These are phyloP conservation scores for Lordiphosa andalusiaca DNA, from an alignment of 2,888 invertebrate species.

Conservation along the genomic window DNA sequence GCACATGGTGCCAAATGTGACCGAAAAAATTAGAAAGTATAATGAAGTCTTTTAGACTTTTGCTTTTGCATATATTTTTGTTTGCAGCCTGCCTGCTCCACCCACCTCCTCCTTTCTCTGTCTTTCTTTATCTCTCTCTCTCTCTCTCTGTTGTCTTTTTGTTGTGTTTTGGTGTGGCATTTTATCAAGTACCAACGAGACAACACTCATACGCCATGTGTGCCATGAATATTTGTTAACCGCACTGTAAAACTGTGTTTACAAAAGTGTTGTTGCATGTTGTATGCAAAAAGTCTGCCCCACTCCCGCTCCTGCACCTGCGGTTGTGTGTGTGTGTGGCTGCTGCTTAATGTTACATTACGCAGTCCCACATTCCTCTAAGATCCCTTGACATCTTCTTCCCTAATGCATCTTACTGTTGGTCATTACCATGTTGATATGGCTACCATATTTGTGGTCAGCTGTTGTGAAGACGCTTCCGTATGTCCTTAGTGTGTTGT, in stretches of 20 bases:
- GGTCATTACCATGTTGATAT: neutral
- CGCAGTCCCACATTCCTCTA: conserved; percentile 18
- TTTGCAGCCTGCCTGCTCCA: conserved; percentile 9
- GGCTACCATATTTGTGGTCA: conserved; percentile 24
- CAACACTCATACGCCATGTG: conserved; percentile 56
- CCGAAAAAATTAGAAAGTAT: conserved; percentile 52
- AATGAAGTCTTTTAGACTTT: conserved; percentile 52
- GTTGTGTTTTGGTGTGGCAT: conserved; percentile 33
- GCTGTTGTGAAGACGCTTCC: conserved; percentile 26
- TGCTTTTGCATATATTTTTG: conserved; percentile 36
- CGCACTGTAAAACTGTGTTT: conserved; percentile 43
- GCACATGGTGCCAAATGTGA: conserved; percentile 3
- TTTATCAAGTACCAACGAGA: conserved; percentile 43
- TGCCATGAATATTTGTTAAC: conserved; percentile 56
- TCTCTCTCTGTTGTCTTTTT: conserved; percentile 38
- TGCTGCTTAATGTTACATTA: conserved; percentile 35
- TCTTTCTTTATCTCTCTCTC: conserved; percentile 9
- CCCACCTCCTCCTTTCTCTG: neutral
- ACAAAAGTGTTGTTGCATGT: conserved; percentile 34
- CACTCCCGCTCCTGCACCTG: conserved; percentile 28
- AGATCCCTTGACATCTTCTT: conserved; percentile 22
- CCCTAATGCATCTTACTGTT: conserved; percentile 34
- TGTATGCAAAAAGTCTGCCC: conserved; percentile 33
- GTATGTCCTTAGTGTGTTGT: conserved; percentile 25
- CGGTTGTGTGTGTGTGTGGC: conserved; percentile 23